phyloP scores from a whole-genome alignment of 2,797 vertebrate genomes.

The Galagoides demidoff region DNA sequence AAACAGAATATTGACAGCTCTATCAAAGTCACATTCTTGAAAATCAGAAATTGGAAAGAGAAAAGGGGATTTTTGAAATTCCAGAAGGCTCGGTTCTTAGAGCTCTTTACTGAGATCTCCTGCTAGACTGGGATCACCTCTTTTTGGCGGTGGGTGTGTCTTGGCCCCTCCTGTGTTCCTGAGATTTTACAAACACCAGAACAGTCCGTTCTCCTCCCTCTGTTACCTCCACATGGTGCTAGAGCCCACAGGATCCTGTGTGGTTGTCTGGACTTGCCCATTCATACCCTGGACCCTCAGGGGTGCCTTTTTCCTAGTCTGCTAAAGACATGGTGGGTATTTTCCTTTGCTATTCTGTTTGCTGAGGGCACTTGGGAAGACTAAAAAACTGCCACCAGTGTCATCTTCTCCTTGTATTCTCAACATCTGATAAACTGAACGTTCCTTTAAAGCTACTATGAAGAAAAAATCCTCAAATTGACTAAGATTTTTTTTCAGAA shows the following conservation, averaged over 20 bases:
- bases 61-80: neutral
- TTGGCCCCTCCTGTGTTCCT: neutral
- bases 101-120: neutral
- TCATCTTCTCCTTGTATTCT: neutral
- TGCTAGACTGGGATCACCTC: neutral
- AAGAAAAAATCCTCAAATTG: neutral
- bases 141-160: neutral
- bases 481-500: neutral
- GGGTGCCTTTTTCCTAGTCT: too few species aligned
- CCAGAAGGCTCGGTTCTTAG: neutral
- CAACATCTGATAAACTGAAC: neutral
- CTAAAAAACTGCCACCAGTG: neutral
- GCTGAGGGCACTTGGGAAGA: neutral
- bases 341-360: neutral
- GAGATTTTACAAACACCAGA: neutral
- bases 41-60: neutral
- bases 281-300: too few species aligned
- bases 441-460: neutral
- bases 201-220: neutral
- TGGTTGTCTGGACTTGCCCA: too few species aligned
- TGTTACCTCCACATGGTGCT: too few species aligned
- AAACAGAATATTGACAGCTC: neutral
- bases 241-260: neutral
- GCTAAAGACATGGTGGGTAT: neutral
- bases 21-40: neutral